phyloP scores from a whole-genome alignment of 2,888 invertebrate genomes.

The Poecilus cupreus region DNA sequence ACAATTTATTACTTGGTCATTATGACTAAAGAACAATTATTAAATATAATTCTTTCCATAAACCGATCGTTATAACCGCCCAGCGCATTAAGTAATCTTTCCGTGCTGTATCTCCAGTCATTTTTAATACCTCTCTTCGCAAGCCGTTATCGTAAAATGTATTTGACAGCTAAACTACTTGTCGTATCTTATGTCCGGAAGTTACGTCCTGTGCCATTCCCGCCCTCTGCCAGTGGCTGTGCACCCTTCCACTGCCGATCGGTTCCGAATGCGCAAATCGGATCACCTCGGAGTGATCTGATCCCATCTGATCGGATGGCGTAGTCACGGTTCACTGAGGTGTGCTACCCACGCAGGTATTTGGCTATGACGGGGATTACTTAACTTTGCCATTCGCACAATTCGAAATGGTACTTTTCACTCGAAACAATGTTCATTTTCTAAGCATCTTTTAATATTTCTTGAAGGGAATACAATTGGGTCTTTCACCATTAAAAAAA shows the following conservation, averaged over 20 bases:
- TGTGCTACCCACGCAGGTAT: neutral
- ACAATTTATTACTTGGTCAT: no score
- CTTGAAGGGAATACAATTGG: no score
- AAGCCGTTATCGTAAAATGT: conserved; percentile 41
- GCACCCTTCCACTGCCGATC: conserved; percentile 16
- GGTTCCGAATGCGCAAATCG: conserved; percentile 46
- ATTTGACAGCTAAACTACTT: conserved; percentile 44
- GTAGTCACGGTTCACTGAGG: neutral
- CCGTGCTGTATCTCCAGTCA: conserved; percentile 17
- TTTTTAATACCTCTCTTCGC: conserved; percentile 24
- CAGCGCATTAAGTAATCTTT: conserved; percentile 27
- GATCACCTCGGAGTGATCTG: conserved; percentile 32
- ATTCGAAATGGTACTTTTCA: no score
- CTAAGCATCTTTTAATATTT: no score
- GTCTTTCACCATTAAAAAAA: no score
- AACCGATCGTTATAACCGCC: neutral
- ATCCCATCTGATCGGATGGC: conserved; percentile 4
- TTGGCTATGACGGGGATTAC: no score
- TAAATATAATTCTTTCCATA: neutral
- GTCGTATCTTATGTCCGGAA: conserved; percentile 40
- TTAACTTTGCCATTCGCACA: neutral
- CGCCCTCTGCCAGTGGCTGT: neutral
- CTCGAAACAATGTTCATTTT: no score
- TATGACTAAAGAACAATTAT: neutral
- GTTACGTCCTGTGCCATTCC: neutral